phyloP scores from a whole-genome alignment of 2,113 vertebrate genomes.

The Lichenostomus cassidix region DNA sequence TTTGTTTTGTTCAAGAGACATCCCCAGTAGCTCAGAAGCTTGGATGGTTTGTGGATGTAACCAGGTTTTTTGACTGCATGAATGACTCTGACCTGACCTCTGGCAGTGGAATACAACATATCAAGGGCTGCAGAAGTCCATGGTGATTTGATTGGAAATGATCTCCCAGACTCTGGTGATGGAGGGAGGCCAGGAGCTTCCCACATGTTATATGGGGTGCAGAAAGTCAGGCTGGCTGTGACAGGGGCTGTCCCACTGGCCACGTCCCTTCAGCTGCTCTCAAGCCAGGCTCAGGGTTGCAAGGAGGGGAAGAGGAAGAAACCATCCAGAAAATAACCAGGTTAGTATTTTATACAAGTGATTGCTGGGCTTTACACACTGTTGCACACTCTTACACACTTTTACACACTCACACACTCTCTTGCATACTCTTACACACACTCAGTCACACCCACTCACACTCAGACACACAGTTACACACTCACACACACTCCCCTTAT shows the following conservation, averaged over 20 bases:
- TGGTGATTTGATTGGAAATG: background rate
- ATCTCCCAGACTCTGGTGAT: background rate
- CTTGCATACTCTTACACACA: background rate
- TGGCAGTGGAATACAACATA: background rate
- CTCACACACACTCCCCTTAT: background rate
- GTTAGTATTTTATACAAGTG: background rate
- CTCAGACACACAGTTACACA: background rate
- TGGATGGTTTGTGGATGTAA: background rate
- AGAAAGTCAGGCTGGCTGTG: background rate
- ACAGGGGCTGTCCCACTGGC: fast-evolving
- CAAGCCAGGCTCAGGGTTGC: background rate
- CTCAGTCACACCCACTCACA: background rate
- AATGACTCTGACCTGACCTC: background rate
- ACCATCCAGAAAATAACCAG: background rate
- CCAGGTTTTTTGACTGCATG: background rate
- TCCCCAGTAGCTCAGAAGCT: background rate
- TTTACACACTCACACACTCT: background rate
- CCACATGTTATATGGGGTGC: background rate
- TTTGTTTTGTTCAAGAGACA: background rate
- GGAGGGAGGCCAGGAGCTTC: background rate
- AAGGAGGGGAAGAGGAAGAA: background rate
- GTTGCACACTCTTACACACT: background rate
- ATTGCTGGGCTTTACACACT: background rate
- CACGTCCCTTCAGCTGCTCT: background rate
- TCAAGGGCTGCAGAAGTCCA: background rate